Evolutionary conservation across 35 echinoderm and acorn worm genomes (phyloP), one percentile per base, ranked within the genome.

Genomic region (Stichopus chloronotus): DNA sequence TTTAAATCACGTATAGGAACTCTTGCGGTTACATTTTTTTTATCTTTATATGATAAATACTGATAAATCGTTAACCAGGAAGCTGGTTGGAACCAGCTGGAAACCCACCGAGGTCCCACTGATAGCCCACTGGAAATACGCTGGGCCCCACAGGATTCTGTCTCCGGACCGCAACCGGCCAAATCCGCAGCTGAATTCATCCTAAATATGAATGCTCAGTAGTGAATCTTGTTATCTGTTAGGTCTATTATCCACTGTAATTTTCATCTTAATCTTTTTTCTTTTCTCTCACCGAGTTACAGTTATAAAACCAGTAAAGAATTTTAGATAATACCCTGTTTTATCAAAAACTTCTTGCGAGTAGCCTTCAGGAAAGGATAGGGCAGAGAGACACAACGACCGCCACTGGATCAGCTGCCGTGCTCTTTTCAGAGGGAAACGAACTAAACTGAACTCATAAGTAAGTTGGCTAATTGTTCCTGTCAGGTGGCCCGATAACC

Each of bases 61-160:
- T 83, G 43, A 83, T 57, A 20, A 83, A 57, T 83, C 52, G 79
- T 52, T 57, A 8, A 14, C 79, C 23, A 57, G 43, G 7, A 14
- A 83, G 52, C 3, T n/a, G 79, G 52, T 83, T 57, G 0, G 3
- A 57, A 14, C 21, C 79, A 53, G 55, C 43, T 16, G 79, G 43
- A 57, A 25, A 20, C 25, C 43, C 14, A 20, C 14, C 14, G 23
- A 30, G 55, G 52, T 14, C 77, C 79, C 14, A 13, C 23, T 11
- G 79, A n/a, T 52, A 83, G 22, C 52, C 79, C 79, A 83, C 79
- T 55, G 69, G 79, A 83, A 83, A 83, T 83, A 9, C 23, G 79
- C 79, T 83, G 79, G 79, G 79, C 79, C 79, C 79, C 43, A 83
- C 79, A 57, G 79, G 79, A 83, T 55, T 83, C 55, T 57, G 79